phyloP scores from a whole-genome alignment of 2,888 invertebrate species.

The Caradrina clavipalpis region DNA sequence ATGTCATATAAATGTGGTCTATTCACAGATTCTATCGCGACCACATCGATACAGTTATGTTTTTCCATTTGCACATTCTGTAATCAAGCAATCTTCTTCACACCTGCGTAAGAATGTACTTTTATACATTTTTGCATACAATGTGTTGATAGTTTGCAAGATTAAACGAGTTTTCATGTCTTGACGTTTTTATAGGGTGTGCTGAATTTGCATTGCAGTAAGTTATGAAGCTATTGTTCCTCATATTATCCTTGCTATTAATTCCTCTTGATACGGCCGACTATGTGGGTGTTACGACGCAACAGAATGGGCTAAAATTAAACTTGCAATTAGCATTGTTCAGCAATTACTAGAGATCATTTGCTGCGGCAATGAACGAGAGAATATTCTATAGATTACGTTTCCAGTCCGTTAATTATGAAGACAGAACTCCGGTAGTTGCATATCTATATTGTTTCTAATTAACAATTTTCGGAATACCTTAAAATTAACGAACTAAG shows the following conservation, averaged over 20 bases:
- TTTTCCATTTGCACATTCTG: conserved; percentile 55
- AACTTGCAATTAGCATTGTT: conserved; percentile 39
- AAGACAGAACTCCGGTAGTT: conserved; percentile 1
- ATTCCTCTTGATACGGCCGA: neutral
- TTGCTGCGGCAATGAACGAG: conserved; percentile 10
- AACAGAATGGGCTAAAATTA: conserved; percentile 32
- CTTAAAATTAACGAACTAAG: conserved; percentile 40
- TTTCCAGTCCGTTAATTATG: conserved; percentile 9
- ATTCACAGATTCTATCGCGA: conserved; percentile 72
- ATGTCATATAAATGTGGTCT: conserved; percentile 74
- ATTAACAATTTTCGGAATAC: conserved; percentile 34
- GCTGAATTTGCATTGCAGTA: conserved; percentile 5
- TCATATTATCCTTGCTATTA: conserved; percentile 11
- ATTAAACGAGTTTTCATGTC: conserved; percentile 28
- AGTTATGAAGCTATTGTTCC: conserved; percentile 49
- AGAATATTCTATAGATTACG: conserved; percentile 13
- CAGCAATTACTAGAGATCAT: conserved; percentile 18
- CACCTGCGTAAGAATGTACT: conserved; percentile 40
- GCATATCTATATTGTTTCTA: conserved; percentile 3
- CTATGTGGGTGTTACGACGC: conserved; percentile 7
- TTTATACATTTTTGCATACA: conserved; percentile 43
- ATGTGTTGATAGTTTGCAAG: conserved; percentile 37
- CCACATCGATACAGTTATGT: conserved; percentile 70
- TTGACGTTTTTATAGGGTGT: neutral
- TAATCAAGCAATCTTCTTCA: conserved; percentile 50